These are phyloP conservation scores for Acromyrmex echinatior DNA, from an alignment of 1,140 invertebrate genomes.

Conservation along the genomic window DNA sequence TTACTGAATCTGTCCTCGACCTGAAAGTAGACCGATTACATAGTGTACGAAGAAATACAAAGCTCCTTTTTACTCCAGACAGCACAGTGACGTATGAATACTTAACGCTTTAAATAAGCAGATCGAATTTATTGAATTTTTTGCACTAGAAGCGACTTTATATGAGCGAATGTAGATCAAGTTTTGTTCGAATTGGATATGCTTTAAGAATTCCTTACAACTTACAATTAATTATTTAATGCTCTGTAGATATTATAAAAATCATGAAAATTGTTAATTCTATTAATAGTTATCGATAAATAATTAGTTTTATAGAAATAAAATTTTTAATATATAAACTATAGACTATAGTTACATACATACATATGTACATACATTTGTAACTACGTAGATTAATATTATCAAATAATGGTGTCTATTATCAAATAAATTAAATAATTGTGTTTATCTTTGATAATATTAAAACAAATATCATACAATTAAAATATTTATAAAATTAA, in stretches of 20 bases:
- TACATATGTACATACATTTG: background rate
- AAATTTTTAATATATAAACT: conserved; percentile 4
- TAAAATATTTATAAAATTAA: background rate
- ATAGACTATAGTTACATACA: background rate
- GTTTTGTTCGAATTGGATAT: background rate
- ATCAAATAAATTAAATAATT: too few relatives aligned
- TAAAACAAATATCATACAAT: background rate
- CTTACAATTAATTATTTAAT: background rate
- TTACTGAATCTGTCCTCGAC: conserved; percentile 85
- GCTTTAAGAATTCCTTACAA: conserved; percentile 24
- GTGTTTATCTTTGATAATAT: too few relatives aligned
- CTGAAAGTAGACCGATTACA: conserved; percentile 78
- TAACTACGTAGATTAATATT: background rate
- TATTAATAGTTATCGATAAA: background rate
- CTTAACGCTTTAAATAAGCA: conserved; percentile 49
- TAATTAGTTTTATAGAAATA: background rate
- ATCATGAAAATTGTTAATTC: background rate
- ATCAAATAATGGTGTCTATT: background rate
- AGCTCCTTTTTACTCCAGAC: conserved; percentile 41
- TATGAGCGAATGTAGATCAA: conserved; percentile 8
- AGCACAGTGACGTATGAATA: conserved; percentile 42
- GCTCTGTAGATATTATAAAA: background rate
- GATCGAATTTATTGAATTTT: conserved; percentile 6
- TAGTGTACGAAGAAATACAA: conserved; percentile 28
- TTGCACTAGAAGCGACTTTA: conserved; percentile 32